These are phyloP conservation scores for Ophion ventricosus DNA, from an alignment of 2,888 invertebrate species.

Conservation along the genomic window DNA sequence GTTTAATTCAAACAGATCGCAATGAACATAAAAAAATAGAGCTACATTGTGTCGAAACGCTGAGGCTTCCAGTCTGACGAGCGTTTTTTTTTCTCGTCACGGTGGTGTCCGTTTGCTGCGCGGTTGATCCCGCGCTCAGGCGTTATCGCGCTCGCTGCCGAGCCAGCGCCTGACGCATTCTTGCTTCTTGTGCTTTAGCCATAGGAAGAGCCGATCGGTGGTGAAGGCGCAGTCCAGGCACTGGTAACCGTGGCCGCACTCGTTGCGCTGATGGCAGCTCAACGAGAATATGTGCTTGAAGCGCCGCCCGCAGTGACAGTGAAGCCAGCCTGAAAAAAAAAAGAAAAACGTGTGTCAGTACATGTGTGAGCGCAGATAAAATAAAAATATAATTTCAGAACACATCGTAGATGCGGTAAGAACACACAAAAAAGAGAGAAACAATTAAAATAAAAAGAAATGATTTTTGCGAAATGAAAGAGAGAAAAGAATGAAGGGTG, in stretches of 20 bases:
- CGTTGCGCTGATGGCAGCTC: slow-evolving; percentile 71
- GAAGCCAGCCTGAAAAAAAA: slow-evolving; percentile 67
- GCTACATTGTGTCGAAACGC: not conserved
- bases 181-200: slow-evolving; percentile 66
- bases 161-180: slow-evolving; percentile 40
- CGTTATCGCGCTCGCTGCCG: not conserved
- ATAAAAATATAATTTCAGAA: not conserved
- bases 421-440: not conserved
- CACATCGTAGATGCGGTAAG: not conserved
- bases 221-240: slow-evolving; percentile 69
- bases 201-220: slow-evolving; percentile 62
- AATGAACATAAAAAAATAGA: too few species aligned
- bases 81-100: too few species aligned
- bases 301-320: slow-evolving; percentile 70
- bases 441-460: not conserved
- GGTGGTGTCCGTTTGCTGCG: too few species aligned
- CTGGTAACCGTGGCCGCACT: slow-evolving; percentile 68
- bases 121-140: not conserved
- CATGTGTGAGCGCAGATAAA: not conserved
- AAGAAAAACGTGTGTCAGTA: slow-evolving; percentile 67
- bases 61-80: not conserved
- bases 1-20: too few species aligned
- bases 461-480: not conserved
- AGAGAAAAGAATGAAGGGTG: not conserved
- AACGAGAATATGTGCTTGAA: slow-evolving; percentile 72